Evolutionary conservation across 2,797 vertebrate species (phyloP).

Genomic region (Hippoglossus hippoglossus): DNA sequence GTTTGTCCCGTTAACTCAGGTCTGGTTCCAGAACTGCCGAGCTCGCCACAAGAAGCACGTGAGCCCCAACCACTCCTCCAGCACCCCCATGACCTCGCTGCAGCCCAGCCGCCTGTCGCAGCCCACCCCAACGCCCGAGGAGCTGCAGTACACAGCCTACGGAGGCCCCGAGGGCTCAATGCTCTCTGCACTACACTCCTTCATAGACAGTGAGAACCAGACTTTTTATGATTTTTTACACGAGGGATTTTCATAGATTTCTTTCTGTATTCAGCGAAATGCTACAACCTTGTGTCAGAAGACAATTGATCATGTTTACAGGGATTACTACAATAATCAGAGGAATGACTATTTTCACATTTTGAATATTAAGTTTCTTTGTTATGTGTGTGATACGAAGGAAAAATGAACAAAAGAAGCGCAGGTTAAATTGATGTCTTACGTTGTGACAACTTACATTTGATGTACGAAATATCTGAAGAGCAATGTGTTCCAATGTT

Average conservation of each 20-base stretch:
- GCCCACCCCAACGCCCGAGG: constrained; percentile 86
- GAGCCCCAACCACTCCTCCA: constrained; percentile 89
- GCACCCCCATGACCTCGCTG: constrained; percentile 84
- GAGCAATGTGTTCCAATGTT: too few relatives aligned
- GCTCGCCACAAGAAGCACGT: constrained; percentile 98
- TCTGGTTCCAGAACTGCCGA: constrained; percentile 98
- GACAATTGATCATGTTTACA: not conserved
- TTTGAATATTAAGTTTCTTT: not conserved
- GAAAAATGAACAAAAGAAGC: not conserved
- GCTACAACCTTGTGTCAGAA: not conserved
- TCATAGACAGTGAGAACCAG: constrained; percentile 90
- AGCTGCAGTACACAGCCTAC: constrained; percentile 91
- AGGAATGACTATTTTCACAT: not conserved
- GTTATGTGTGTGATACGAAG: not conserved
- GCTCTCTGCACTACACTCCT: constrained; percentile 93
- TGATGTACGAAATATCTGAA: not conserved
- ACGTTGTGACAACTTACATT: not conserved
- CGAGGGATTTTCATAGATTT: not conserved
- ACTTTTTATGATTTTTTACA: constrained; percentile 21
- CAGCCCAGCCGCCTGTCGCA: constrained; percentile 89
- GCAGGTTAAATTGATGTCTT: not conserved
- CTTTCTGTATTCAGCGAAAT: not conserved
- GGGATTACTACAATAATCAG: not conserved
- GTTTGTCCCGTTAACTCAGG: constrained; percentile 78
- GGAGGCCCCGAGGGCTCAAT: constrained; percentile 91